Conservation (phyloP, 2,888 invertebrate genomes). For the Suillia variegata region DNA sequence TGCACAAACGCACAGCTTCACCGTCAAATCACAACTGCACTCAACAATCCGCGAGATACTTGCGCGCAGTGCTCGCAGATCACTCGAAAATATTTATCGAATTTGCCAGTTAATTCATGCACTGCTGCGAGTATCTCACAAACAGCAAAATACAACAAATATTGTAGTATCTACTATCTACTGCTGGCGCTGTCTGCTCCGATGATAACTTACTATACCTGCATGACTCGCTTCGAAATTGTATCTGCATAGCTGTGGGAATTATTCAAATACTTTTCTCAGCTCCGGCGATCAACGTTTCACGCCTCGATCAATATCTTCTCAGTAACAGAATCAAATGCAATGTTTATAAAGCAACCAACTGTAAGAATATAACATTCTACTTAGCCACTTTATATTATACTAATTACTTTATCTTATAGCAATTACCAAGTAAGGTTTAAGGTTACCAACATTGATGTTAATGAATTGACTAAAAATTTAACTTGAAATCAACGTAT, state of each 20-base stretch:
- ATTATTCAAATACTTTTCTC: conserved; percentile 32
- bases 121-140: conserved; percentile 15
- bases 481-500: no score
- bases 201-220: background rate
- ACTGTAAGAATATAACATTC: background rate
- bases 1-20: conserved; percentile 13
- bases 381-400: no score
- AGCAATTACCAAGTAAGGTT: no score
- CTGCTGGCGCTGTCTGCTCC: no score
- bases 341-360: no score
- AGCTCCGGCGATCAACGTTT: conserved; percentile 13
- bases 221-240: background rate
- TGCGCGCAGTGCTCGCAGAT: background rate
- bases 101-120: conserved; percentile 15
- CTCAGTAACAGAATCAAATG: no score
- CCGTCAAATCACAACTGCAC: conserved; percentile 19
- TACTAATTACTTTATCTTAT: no score
- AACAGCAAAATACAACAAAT: conserved; percentile 13
- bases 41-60: conserved; percentile 3
- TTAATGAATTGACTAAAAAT: no score
- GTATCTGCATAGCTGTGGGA: conserved; percentile 22
- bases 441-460: no score
- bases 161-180: no score
- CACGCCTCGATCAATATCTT: conserved; percentile 1
- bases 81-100: background rate